phyloP scores from a whole-genome alignment of 2,888 invertebrate species.

The Empis stercorea region DNA sequence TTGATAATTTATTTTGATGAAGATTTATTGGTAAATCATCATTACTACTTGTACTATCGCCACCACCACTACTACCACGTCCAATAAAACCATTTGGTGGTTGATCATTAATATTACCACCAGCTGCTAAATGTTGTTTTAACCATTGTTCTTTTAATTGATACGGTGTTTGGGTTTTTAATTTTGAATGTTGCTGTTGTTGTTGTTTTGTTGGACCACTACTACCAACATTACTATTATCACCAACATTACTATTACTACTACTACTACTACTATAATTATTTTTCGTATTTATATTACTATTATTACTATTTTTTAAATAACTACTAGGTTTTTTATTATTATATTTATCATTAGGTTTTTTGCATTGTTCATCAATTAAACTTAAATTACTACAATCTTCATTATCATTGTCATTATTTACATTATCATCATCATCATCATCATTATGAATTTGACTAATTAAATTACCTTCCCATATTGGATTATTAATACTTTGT shows the following conservation, averaged over 20 bases:
- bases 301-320: too few relatives aligned
- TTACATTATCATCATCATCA: neutral
- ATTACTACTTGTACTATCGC: neutral
- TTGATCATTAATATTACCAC: neutral
- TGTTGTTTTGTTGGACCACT: too few relatives aligned
- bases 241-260: neutral
- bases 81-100: neutral
- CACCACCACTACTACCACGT: neutral
- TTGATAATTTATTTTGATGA: too few relatives aligned
- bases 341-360: too few relatives aligned
- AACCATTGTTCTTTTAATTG: neutral
- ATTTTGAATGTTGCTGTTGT: too few relatives aligned
- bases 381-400: constrained; percentile 2
- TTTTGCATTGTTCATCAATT: neutral
- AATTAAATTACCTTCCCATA: too few relatives aligned
- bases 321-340: too few relatives aligned
- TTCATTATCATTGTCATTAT: constrained; percentile 1
- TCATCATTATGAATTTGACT: too few relatives aligned
- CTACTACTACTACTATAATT: too few relatives aligned
- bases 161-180: neutral
- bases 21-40: neutral
- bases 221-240: neutral
- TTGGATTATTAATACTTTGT: too few relatives aligned
- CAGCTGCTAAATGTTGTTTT: neutral
- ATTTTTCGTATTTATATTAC: too few relatives aligned